These are phyloP conservation scores for Drosophila monieri DNA, from an alignment of 2,888 invertebrate species.

Conservation along the genomic window DNA sequence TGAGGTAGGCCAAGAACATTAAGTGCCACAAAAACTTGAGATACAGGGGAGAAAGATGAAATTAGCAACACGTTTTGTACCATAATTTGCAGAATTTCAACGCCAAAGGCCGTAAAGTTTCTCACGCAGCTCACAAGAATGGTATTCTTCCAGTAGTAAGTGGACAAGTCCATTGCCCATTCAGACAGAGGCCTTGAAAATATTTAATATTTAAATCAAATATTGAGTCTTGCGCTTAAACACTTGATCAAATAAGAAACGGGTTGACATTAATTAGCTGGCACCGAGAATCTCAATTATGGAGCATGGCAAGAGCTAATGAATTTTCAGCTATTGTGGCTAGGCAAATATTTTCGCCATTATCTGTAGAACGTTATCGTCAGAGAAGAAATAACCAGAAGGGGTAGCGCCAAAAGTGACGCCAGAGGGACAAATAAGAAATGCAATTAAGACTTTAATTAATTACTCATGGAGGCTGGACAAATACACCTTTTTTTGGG, in stretches of 20 bases:
- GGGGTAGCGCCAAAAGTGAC: constrained; percentile 18
- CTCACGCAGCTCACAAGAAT: constrained; percentile 32
- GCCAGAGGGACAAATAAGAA: constrained; percentile 31
- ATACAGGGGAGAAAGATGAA: constrained; percentile 38
- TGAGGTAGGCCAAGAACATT: constrained; percentile 18
- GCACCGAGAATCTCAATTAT: constrained; percentile 33
- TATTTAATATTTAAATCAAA: constrained; percentile 47
- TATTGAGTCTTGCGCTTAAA: constrained; percentile 45
- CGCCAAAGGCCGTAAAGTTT: constrained; percentile 25
- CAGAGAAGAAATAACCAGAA: too few species aligned
- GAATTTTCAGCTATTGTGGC: constrained; percentile 6
- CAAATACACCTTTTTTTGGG: constrained; percentile 19
- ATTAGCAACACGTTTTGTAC: constrained; percentile 57
- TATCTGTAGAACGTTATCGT: constrained; percentile 18
- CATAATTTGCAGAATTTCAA: constrained; percentile 24
- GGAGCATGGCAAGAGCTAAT: constrained; percentile 24
- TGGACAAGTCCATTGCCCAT: background rate
- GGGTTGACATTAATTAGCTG: constrained; percentile 43
- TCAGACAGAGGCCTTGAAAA: background rate
- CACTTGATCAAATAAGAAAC: constrained; percentile 64
- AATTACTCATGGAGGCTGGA: constrained; percentile 22
- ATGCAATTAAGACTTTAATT: constrained; percentile 36
- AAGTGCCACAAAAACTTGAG: background rate
- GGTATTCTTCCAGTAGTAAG: background rate
- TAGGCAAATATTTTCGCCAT: constrained; percentile 39